Evolutionary conservation across 1,140 invertebrate species (phyloP).

Genomic region (Oryzaephilus surinamensis): DNA sequence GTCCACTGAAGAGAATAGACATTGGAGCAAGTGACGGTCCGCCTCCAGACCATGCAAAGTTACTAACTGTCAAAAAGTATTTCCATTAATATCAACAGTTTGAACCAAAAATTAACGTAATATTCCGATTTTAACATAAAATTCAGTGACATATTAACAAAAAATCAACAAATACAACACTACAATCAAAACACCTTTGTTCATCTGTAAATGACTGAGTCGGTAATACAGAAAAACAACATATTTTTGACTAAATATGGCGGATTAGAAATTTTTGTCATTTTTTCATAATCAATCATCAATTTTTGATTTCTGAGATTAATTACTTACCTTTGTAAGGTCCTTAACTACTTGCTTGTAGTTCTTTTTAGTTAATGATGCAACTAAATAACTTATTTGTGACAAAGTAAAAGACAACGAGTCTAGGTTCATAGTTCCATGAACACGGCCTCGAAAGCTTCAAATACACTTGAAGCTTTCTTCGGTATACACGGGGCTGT

Average conservation of each 20-base stretch:
- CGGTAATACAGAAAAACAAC: slow-evolving; percentile 15
- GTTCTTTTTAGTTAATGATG: slow-evolving; percentile 92
- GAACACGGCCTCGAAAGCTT: slow-evolving; percentile 70
- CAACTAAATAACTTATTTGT: slow-evolving; percentile 94
- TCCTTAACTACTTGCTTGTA: slow-evolving; percentile 78
- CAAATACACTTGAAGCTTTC: slow-evolving; percentile 77
- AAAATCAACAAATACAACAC: slow-evolving; percentile 18
- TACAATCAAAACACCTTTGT: slow-evolving; percentile 28
- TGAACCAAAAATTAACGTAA: slow-evolving; percentile 7
- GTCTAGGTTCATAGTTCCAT: slow-evolving; percentile 98
- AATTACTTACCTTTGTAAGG: slow-evolving; percentile 53
- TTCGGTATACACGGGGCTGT: slow-evolving; percentile 52
- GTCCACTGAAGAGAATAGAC: slow-evolving; percentile 66
- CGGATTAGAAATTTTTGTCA: neutral
- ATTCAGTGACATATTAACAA: slow-evolving; percentile 6
- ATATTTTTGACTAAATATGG: slow-evolving; percentile 20
- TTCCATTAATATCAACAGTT: slow-evolving; percentile 9
- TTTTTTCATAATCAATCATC: neutral
- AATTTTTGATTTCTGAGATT: neutral
- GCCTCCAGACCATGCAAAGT: slow-evolving; percentile 73
- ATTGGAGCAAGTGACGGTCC: slow-evolving; percentile 77
- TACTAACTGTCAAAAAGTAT: slow-evolving; percentile 51
- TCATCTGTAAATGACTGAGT: slow-evolving; percentile 18
- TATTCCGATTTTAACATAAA: slow-evolving; percentile 6
- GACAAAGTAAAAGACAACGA: slow-evolving; percentile 94